phyloP scores from a whole-genome alignment of 2,113 vertebrate species.

The Psittacula cyanocephala region DNA sequence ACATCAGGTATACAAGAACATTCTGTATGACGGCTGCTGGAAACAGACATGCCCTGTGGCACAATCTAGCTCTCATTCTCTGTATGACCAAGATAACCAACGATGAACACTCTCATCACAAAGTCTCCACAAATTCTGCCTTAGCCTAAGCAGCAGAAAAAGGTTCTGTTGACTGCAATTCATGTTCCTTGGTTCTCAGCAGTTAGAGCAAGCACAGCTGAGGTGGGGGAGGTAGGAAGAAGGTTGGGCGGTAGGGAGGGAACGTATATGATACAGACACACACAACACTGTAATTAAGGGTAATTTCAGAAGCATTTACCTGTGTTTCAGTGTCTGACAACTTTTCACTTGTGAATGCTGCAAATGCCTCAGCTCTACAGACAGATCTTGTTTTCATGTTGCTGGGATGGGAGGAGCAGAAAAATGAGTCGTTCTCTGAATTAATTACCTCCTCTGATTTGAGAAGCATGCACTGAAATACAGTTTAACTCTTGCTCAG shows the following conservation, averaged over 20 bases:
- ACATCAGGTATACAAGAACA: neutral
- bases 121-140: neutral
- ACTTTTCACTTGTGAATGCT: constrained; percentile 34
- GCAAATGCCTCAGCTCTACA: neutral
- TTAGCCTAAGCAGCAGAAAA: neutral
- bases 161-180: neutral
- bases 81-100: neutral
- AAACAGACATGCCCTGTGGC: neutral
- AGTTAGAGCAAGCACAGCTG: constrained; percentile 8
- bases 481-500: constrained; percentile 27
- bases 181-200: neutral
- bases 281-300: constrained; percentile 45
- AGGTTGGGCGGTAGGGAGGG: constrained; percentile 41
- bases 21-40: neutral
- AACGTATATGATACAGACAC: constrained; percentile 26
- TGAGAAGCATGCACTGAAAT: neutral
- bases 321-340: constrained; percentile 51
- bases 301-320: constrained; percentile 56
- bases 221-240: constrained; percentile 25
- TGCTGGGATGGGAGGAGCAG: constrained; percentile 20
- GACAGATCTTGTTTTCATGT: constrained; percentile 10
- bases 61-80: neutral
- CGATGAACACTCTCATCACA: neutral
- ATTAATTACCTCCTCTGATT: constrained; percentile 32
- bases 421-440: constrained; percentile 20